A percentile compares a stretch with the other conserved stretches of the same genome.
phyloP scores from a whole-genome alignment of 1,140 invertebrate species.

The Drosophila biarmipes region DNA sequence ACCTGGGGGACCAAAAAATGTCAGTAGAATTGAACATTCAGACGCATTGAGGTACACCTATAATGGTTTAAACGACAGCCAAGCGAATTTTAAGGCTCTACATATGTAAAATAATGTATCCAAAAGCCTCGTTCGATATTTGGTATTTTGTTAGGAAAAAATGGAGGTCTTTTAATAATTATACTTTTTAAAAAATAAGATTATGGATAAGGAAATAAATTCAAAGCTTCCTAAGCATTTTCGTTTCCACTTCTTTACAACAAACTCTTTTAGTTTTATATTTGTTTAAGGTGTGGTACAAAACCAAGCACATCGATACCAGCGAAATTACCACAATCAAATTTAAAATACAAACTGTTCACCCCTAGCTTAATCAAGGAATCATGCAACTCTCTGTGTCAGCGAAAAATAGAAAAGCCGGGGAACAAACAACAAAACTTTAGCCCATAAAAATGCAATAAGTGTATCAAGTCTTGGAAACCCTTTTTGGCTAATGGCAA shows the following conservation, averaged over 20 bases:
- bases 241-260: too few species aligned
- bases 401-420: constrained; percentile 19
- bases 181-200: too few species aligned
- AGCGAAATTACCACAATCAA: constrained; percentile 31
- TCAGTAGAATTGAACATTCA: background rate
- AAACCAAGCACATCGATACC: background rate
- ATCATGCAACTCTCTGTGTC: constrained; percentile 30
- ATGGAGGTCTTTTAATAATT: too few species aligned
- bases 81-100: background rate
- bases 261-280: too few species aligned
- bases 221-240: too few species aligned
- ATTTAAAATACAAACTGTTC: constrained; percentile 22
- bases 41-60: background rate
- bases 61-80: background rate
- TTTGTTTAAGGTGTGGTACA: background rate
- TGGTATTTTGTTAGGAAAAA: too few species aligned
- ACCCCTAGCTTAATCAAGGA: constrained; percentile 50
- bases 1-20: constrained; percentile 8
- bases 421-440: constrained; percentile 48
- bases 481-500: constrained; percentile 76
- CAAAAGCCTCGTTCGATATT: background rate
- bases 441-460: constrained; percentile 76
- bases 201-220: too few species aligned
- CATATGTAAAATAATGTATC: background rate
- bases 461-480: constrained; percentile 62